A percentile compares a stretch with the other conserved stretches of the same genome.
These are phyloP conservation scores for Cryptophagus acutangulus DNA, from an alignment of 2,888 invertebrate species.

Conservation along the genomic window DNA sequence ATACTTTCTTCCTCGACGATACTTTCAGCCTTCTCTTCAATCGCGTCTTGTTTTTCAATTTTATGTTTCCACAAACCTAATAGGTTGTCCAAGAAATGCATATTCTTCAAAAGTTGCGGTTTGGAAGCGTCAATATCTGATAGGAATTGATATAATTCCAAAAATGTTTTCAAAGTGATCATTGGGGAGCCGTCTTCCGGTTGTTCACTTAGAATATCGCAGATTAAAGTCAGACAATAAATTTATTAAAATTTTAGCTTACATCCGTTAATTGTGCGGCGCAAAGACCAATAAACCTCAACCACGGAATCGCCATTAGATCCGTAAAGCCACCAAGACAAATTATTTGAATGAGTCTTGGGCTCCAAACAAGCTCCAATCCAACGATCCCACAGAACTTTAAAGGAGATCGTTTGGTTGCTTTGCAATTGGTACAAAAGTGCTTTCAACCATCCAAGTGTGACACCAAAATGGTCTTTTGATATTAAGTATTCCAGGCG, in stretches of 20 bases:
- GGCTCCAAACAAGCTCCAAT: constrained; percentile 61
- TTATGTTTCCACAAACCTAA: constrained; percentile 34
- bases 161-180: constrained; percentile 61
- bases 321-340: constrained; percentile 66
- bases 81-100: constrained; percentile 40
- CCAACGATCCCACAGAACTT: constrained; percentile 54
- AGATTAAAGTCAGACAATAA: constrained; percentile 66
- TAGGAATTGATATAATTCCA: constrained; percentile 56
- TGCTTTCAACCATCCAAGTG: constrained; percentile 73
- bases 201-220: constrained; percentile 76
- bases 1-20: constrained; percentile 17
- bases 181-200: constrained; percentile 78
- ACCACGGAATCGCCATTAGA: constrained; percentile 61
- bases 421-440: constrained; percentile 68
- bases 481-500: constrained; percentile 68
- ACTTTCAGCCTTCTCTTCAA: constrained; percentile 26
- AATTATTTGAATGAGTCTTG: constrained; percentile 60
- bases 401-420: constrained; percentile 41
- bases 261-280: constrained; percentile 64
- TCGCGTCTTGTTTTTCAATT: constrained; percentile 25
- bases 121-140: constrained; percentile 56
- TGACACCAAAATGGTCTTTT: constrained; percentile 67
- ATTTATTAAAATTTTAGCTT: constrained; percentile 25
- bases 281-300: constrained; percentile 70
- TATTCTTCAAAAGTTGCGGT: constrained; percentile 37